These are phyloP conservation scores for Contarinia nasturtii DNA, from an alignment of 1,140 invertebrate species.

Conservation along the genomic window DNA sequence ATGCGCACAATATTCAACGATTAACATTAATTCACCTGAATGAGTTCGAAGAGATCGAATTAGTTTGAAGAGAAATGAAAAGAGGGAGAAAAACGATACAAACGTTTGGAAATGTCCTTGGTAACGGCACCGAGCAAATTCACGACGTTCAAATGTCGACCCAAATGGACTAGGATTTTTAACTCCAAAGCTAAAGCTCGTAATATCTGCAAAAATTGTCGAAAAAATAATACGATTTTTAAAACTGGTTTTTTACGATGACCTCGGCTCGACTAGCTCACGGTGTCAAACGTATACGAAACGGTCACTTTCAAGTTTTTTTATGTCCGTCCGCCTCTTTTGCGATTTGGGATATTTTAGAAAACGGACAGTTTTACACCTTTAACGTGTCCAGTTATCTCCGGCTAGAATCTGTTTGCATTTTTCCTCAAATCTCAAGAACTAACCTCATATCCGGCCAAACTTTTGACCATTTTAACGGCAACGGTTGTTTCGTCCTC, in stretches of 20 bases:
- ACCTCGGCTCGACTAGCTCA: neutral
- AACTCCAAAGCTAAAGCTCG: constrained; percentile 73
- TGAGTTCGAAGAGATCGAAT: neutral
- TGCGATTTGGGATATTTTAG: too few relatives aligned
- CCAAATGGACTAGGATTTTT: constrained; percentile 89
- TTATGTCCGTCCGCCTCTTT: too few relatives aligned
- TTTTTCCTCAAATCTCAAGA: neutral
- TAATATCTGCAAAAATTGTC: constrained; percentile 33
- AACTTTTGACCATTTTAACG: constrained; percentile 70
- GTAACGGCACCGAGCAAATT: constrained; percentile 88
- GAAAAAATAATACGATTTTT: too few relatives aligned
- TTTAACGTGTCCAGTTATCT: too few relatives aligned
- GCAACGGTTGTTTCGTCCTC: constrained; percentile 54
- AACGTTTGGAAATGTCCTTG: constrained; percentile 74
- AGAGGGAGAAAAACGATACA: constrained; percentile 12
- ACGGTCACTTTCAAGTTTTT: too few relatives aligned
- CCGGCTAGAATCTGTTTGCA: too few relatives aligned
- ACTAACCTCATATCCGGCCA: constrained; percentile 35
- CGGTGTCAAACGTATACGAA: too few relatives aligned
- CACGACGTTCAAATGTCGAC: constrained; percentile 85
- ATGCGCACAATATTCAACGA: constrained; percentile 84
- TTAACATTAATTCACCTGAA: constrained; percentile 65
- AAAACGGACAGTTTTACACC: too few relatives aligned
- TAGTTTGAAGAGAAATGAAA: neutral
- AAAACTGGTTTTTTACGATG: neutral